Evolutionary conservation across 64 coral and sea anemone species (phyloP).

Genomic region (Stylophora pistillata): DNA sequence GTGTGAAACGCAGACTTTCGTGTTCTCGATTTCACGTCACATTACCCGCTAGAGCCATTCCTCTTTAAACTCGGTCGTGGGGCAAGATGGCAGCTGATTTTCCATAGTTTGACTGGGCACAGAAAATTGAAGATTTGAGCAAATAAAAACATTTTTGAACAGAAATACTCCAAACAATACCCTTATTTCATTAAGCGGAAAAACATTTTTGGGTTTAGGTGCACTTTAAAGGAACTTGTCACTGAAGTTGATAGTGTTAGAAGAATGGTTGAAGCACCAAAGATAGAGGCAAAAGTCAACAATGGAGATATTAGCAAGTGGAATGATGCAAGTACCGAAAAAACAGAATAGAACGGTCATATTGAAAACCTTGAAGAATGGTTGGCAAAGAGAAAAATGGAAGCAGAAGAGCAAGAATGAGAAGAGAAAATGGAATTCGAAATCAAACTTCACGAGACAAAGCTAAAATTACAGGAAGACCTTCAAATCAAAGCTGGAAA

Average conservation of each 20-base stretch:
- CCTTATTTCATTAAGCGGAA: too few species aligned
- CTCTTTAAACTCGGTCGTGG: too few species aligned
- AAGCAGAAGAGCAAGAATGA: constrained; percentile 16
- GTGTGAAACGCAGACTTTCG: too few species aligned
- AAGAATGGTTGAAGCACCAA: constrained; percentile 14
- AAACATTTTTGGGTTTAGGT: too few species aligned
- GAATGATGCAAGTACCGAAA: background rate
- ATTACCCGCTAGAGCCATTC: too few species aligned
- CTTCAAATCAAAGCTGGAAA: constrained; percentile 4
- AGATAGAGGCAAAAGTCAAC: constrained; percentile 15
- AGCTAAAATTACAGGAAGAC: constrained; percentile 52
- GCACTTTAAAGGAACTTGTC: constrained; percentile 8
- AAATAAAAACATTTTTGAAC: too few species aligned
- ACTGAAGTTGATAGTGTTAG: constrained; percentile 23
- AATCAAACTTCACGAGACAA: constrained; percentile 60
- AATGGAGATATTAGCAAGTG: constrained; percentile 37
- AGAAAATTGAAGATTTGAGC: too few species aligned
- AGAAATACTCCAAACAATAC: too few species aligned
- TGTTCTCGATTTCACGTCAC: too few species aligned
- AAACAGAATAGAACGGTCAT: constrained; percentile 6
- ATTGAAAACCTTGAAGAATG: constrained; percentile 31
- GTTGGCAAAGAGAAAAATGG: background rate
- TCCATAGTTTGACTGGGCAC: too few species aligned
- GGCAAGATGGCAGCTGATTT: too few species aligned
- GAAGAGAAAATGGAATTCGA: constrained; percentile 55